Evolutionary conservation across 2,113 vertebrate genomes (phyloP).

Genomic region (Phodopus roborovskii): DNA sequence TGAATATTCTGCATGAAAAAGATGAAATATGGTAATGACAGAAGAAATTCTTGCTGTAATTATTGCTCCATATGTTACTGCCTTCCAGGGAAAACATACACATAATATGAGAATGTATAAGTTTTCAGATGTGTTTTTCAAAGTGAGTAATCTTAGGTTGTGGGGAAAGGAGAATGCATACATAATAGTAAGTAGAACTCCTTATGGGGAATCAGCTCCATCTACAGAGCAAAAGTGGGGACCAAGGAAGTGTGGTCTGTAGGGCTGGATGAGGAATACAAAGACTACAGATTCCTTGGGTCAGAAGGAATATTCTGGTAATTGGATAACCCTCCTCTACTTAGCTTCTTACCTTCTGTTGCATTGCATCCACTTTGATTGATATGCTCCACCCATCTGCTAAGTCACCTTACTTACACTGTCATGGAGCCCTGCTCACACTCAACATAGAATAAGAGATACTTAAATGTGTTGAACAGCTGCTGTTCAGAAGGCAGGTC

Average conservation of each 20-base stretch:
- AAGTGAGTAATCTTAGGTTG: slow-evolving; percentile 45
- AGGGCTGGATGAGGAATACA: not conserved
- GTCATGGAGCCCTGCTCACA: not conserved
- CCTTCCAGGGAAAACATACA: slow-evolving; percentile 69
- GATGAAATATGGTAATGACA: slow-evolving; percentile 57
- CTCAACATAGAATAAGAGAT: not conserved
- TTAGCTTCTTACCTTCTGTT: not conserved
- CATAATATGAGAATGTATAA: slow-evolving; percentile 50
- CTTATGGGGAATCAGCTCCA: not conserved
- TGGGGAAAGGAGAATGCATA: not conserved
- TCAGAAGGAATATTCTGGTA: not conserved
- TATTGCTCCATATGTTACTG: slow-evolving; percentile 73
- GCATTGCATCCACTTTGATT: not conserved
- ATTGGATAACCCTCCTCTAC: not conserved
- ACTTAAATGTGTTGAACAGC: not conserved
- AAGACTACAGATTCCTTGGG: not conserved
- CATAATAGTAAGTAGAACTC: not conserved
- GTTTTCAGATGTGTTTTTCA: slow-evolving; percentile 67
- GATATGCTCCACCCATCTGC: not conserved
- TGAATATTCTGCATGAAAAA: slow-evolving; percentile 67
- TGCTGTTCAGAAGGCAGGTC: not conserved
- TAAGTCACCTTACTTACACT: not conserved
- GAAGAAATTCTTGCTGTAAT: slow-evolving; percentile 74
- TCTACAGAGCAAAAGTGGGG: not conserved
- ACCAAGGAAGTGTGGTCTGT: not conserved